A percentile compares a stretch with the other conserved stretches of the same genome.
These are phyloP conservation scores for Vulpes ferrilata DNA, from an alignment of 2,113 vertebrate species.

Conservation along the genomic window DNA sequence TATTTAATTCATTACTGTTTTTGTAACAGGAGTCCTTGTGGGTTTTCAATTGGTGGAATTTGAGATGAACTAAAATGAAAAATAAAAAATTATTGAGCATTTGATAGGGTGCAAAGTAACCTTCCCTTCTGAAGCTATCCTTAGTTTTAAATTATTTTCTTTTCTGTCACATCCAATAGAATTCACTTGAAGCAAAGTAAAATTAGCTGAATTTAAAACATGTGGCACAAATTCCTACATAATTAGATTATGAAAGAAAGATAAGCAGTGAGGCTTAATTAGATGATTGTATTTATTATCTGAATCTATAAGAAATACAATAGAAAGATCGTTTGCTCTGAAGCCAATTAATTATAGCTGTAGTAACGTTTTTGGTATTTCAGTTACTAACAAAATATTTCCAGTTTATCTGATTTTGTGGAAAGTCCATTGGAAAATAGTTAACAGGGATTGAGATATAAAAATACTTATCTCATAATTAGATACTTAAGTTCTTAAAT, in stretches of 20 bases:
- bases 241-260: constrained; percentile 35
- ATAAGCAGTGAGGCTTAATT: background rate
- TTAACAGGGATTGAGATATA: constrained; percentile 36
- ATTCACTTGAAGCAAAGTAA: constrained; percentile 40
- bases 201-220: constrained; percentile 38
- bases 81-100: background rate
- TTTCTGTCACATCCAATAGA: constrained; percentile 11
- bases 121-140: background rate
- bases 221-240: background rate
- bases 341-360: background rate
- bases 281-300: background rate
- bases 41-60: background rate
- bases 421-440: background rate
- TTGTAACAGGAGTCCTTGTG: constrained; percentile 8
- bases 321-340: background rate
- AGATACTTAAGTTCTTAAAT: constrained; percentile 8
- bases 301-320: constrained; percentile 7
- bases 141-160: constrained; percentile 35
- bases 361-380: constrained; percentile 44
- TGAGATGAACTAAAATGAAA: constrained; percentile 17
- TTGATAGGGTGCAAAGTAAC: background rate
- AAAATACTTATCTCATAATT: constrained; percentile 32
- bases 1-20: background rate
- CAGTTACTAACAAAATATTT: constrained; percentile 5
- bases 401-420: background rate